A percentile compares a stretch with the other conserved stretches of the same genome.
phyloP scores from a whole-genome alignment of 2,797 vertebrate species.

The Centropyge bicolor region DNA sequence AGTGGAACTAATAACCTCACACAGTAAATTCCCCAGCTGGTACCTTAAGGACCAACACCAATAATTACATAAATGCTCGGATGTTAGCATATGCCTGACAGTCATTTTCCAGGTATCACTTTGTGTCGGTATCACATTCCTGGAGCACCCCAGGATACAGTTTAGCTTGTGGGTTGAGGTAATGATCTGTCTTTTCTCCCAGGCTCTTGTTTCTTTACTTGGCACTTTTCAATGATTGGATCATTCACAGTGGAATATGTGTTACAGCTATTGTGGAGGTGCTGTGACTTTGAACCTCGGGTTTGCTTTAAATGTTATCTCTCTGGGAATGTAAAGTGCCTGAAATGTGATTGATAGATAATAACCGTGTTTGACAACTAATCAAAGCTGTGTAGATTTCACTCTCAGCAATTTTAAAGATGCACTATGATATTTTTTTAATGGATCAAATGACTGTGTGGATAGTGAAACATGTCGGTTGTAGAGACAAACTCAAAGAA shows the following conservation, averaged over 20 bases:
- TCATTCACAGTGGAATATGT: constrained; percentile 42
- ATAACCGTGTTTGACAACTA: neutral
- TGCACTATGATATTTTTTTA: neutral
- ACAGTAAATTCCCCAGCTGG: constrained; percentile 72
- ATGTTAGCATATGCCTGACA: constrained; percentile 63
- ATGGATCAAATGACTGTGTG: neutral
- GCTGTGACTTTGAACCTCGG: constrained; percentile 16
- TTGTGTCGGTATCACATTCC: constrained; percentile 56
- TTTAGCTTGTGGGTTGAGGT: constrained; percentile 53
- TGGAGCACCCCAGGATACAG: constrained; percentile 42
- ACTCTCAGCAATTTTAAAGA: neutral
- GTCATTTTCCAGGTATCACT: constrained; percentile 65
- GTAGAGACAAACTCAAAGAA: neutral
- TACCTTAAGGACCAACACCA: constrained; percentile 68
- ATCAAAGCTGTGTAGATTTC: constrained; percentile 2
- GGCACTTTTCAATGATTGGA: constrained; percentile 34
- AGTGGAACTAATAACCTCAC: constrained; percentile 76
- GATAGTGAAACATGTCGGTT: no score
- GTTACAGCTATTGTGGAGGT: constrained; percentile 36
- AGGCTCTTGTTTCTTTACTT: constrained; percentile 56
- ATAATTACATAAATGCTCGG: constrained; percentile 75
- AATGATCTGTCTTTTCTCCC: constrained; percentile 47
- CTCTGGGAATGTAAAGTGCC: constrained; percentile 2
- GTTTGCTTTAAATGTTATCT: constrained; percentile 7
- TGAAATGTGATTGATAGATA: neutral